phyloP scores from a whole-genome alignment of 2,113 vertebrate species.

The Mystacornis crossleyi region DNA sequence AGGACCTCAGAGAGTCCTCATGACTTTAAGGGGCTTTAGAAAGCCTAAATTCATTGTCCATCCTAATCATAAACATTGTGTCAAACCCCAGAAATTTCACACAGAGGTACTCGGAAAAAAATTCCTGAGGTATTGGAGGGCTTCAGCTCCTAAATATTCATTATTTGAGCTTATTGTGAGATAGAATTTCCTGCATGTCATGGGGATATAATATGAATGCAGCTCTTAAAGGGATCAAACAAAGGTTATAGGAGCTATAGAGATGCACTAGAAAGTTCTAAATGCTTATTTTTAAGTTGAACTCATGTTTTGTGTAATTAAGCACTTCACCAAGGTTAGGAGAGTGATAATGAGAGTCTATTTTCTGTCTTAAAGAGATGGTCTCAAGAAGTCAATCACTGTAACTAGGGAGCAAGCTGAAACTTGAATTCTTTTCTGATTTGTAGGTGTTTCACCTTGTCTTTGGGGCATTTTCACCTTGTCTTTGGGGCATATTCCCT shows the following conservation, averaged over 20 bases:
- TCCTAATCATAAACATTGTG: background rate
- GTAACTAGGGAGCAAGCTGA: background rate
- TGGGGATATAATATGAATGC: background rate
- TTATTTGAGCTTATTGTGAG: background rate
- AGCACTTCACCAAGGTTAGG: background rate
- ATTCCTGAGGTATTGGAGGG: background rate
- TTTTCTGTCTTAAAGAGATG: background rate
- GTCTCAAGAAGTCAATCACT: background rate
- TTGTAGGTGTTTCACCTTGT: background rate
- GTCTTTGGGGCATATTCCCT: background rate
- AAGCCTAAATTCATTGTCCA: background rate
- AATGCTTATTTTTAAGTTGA: background rate
- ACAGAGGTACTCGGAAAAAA: accelerated
- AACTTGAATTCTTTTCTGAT: background rate
- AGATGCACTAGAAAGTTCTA: background rate
- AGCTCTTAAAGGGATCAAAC: background rate
- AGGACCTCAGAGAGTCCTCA: background rate
- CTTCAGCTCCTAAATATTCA: background rate
- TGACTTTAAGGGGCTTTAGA: background rate
- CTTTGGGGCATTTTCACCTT: background rate
- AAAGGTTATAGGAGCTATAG: accelerated
- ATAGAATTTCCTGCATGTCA: background rate
- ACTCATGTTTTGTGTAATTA: background rate
- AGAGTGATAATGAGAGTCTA: background rate
- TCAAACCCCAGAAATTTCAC: background rate